Evolutionary conservation across 2,113 vertebrate species (phyloP).

Genomic region (Natator depressus): DNA sequence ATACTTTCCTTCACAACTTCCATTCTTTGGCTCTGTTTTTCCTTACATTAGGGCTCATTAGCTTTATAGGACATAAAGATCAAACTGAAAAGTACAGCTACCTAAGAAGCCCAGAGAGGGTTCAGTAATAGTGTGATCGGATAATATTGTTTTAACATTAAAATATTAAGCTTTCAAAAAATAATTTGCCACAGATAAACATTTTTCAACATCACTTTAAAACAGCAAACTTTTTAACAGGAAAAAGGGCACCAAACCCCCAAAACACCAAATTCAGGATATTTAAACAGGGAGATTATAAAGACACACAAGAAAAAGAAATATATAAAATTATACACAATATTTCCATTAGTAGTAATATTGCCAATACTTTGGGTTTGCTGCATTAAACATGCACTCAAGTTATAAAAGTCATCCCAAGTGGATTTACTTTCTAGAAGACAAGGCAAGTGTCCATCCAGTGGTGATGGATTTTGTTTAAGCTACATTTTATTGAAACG

Average conservation of each 20-base stretch:
- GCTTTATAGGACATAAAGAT: neutral
- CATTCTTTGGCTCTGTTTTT: neutral
- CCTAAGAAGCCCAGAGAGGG: rapidly evolving
- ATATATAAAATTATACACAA: neutral
- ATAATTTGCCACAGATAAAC: neutral
- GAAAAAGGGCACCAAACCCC: neutral
- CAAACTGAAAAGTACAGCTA: rapidly evolving
- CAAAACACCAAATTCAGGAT: neutral
- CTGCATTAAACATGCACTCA: neutral
- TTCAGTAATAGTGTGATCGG: neutral
- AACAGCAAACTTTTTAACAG: neutral
- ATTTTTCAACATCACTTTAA: neutral
- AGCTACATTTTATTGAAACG: neutral
- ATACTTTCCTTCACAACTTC: neutral
- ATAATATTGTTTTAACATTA: rapidly evolving
- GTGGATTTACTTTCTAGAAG: neutral
- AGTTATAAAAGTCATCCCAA: neutral
- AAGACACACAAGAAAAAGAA: neutral
- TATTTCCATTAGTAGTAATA: neutral
- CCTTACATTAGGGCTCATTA: rapidly evolving
- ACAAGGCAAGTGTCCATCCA: neutral
- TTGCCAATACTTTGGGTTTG: neutral
- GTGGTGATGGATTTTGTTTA: neutral
- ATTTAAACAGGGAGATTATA: neutral
- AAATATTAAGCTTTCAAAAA: neutral